Evolutionary conservation across 2,113 vertebrate species (phyloP).

Genomic region (Serilophus lunatus): DNA sequence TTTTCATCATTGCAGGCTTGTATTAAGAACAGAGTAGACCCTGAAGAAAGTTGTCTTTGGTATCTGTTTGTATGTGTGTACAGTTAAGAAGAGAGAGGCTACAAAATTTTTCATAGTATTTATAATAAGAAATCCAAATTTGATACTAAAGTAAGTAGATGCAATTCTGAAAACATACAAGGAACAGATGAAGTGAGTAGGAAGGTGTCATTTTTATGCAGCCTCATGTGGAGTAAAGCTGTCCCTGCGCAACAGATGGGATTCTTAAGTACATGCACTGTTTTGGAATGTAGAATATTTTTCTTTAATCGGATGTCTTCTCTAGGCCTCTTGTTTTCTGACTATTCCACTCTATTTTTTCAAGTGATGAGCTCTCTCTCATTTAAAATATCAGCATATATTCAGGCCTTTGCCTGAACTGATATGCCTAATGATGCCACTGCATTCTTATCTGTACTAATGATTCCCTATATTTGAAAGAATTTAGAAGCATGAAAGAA

Average conservation of each 20-base stretch:
- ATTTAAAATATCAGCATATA: background rate
- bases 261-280: conserved; percentile 15
- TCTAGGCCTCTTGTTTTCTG: background rate
- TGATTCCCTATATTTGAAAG: background rate
- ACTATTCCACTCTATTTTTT: background rate
- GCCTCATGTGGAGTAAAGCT: conserved; percentile 22
- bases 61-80: background rate
- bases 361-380: background rate
- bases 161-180: background rate
- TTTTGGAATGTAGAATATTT: conserved; percentile 2
- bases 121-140: conserved; percentile 32
- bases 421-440: background rate
- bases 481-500: background rate
- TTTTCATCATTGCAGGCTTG: background rate
- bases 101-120: conserved; percentile 7
- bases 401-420: background rate
- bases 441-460: background rate
- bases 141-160: conserved; percentile 19
- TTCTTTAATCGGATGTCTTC: background rate
- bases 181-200: conserved; percentile 59
- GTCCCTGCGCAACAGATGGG: conserved; percentile 39
- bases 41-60: background rate
- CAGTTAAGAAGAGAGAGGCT: background rate
- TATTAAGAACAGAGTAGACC: background rate
- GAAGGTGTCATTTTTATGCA: conserved; percentile 26